phyloP scores from a whole-genome alignment of 1,140 invertebrate species.

The Chrysomallon squamiferum region DNA sequence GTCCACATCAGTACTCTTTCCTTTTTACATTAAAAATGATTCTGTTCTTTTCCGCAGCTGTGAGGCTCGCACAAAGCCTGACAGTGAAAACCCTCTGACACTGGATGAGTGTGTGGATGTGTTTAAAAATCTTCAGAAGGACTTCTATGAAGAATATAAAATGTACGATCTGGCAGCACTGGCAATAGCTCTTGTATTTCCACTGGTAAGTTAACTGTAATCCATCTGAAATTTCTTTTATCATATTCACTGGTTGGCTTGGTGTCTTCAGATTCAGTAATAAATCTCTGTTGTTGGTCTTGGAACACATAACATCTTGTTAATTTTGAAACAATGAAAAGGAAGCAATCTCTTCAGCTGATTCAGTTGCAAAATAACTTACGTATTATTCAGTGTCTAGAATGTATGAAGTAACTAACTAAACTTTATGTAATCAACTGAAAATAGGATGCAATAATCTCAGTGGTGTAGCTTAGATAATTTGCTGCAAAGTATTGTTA shows the following conservation, averaged over 20 bases:
- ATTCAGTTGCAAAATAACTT: too few species aligned
- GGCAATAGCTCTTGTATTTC: slow-evolving; percentile 64
- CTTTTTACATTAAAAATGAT: too few species aligned
- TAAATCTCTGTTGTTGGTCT: not conserved
- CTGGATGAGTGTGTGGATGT: slow-evolving; percentile 76
- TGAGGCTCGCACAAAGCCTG: slow-evolving; percentile 48
- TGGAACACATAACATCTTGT: not conserved
- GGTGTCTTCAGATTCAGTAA: not conserved
- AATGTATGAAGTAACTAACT: too few species aligned
- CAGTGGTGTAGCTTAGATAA: too few species aligned
- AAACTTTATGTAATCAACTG: too few species aligned
- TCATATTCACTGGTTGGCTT: not conserved
- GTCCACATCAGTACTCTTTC: too few species aligned
- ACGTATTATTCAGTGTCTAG: too few species aligned
- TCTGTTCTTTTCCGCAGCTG: too few species aligned
- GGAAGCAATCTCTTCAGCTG: too few species aligned
- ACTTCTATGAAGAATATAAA: slow-evolving; percentile 68
- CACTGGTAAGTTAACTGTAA: slow-evolving; percentile 49
- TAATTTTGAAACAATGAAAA: too few species aligned
- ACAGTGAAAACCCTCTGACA: slow-evolving; percentile 64
- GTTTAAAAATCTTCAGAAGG: slow-evolving; percentile 75
- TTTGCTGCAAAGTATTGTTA: too few species aligned
- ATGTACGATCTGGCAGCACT: slow-evolving; percentile 66
- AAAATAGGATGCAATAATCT: too few species aligned
- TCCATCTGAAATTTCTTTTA: not conserved